Base-by-base conservation (phyloP, 2,113 vertebrate genomes). In the Onychorhynchus coronatus region DNA sequence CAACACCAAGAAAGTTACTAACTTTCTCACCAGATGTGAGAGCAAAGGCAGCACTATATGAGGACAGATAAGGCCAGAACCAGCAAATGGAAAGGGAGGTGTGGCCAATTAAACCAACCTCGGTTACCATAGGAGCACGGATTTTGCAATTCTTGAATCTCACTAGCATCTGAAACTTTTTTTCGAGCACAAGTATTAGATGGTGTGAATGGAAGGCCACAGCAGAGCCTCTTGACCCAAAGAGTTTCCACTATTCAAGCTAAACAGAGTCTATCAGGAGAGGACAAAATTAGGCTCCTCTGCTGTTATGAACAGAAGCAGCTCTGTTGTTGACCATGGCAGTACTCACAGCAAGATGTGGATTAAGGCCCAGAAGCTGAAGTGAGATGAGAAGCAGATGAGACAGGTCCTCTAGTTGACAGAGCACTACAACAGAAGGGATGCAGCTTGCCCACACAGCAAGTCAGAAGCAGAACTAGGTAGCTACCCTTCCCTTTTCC, bases 401-500 rank as follows among this genome's bases (percentile, higher is more conserved):
- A 84, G 76, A 68, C 2, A 49, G 24, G 33, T 59, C 70, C 66
- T 87, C 15, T 55, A 41, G 55, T 2, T 72, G 85, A 56, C 65
- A 81, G 62, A 83, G 31, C 22, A 11, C n/a, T 80, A 61, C 42
- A 70, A 68, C 74, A 95, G 80, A 72, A 66, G 66, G 58, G 56
- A 27, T 73, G 28, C 37, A 66, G 72, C 46, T 76, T 75, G 74
- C 35, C 88, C 78, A 88, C 62, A 47, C 39, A 75, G 44, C 58
- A 82, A 82, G 71, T 82, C 74, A 95, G 81, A 91, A 81, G 63
- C 72, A 87, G 80, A 91, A 46, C 58, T 50, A 79, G 31, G 19
- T 25, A 88, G 78, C 62, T 94, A 92, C 58, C 85, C 82, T 90
- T 88, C 85, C 63, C 41, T 85, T 90, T 93, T 68, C 30, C 41